Base-by-base conservation (phyloP, 2,113 vertebrate species). In the Dunckerocampus dactyliophorus region DNA sequence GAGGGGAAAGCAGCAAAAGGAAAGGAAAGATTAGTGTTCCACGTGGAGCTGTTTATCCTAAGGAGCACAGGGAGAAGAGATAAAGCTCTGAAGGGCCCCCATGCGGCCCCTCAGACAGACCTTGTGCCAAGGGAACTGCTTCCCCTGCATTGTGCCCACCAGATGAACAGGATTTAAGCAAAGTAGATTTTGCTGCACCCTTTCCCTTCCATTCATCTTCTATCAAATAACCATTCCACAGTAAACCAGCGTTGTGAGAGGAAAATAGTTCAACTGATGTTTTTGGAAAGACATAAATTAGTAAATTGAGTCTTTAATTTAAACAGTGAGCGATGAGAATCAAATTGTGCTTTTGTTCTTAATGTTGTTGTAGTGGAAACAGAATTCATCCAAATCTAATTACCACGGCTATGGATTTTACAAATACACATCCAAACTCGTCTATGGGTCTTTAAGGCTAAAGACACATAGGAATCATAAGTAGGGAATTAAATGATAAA, bases 11-110 rank as follows among this genome's bases (percentile, higher is more conserved):
- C 47, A 24, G 37, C 22, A 67, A 59, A 72, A 57, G 62, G 71
- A 84, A 79, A 74, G 73, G 79, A 54, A 65, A 83, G 87, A 90
- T 91, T 90, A 88, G 72, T 67, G 70, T 69, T 87, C 79, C 85
- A 84, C 85, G 83, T 85, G 82, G 84, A 88, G 87, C 82, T 74
- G 80, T 90, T 90, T 88, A 90, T 90, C 87, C 87, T 71, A 63
- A 86, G 78, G 84, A 87, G 76, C 81, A 74, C 77, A 74, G 76
- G 82, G 87, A 88, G 77, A 72, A 82, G 74, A 83, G 87, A 82
- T 90, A 89, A 88, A 88, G 83, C 82, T 84, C 79, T 53, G 47
- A 67, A 80, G 81, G 82, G 85, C 77, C 79, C 39, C 76, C 79
- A 79, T 71, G 67, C 50, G 72, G 83, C 76, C 85, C 86, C 74